Conservation (phyloP, 2,888 invertebrate species). For the Habroteleia sp. region DNA sequence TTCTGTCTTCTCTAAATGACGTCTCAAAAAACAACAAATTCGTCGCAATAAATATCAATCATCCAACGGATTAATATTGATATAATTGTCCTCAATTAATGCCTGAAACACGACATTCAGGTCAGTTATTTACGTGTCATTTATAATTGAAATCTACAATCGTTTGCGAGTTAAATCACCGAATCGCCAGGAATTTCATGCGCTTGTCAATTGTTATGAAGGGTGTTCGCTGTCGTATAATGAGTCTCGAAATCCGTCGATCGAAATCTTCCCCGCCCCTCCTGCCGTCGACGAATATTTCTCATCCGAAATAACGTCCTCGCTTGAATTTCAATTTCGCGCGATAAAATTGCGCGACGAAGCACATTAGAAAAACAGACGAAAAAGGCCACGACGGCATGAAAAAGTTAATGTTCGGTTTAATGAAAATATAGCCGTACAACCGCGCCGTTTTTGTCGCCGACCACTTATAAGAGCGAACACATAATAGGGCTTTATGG, state of each 20-base stretch:
- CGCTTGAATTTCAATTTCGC: slow-evolving; percentile 20
- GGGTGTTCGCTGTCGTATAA: slow-evolving; percentile 41
- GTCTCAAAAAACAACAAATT: slow-evolving; percentile 15
- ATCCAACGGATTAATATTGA: slow-evolving; percentile 5
- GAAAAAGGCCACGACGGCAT: not conserved
- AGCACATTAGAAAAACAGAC: not conserved
- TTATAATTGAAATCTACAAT: slow-evolving; percentile 50
- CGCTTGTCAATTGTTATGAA: slow-evolving; percentile 47
- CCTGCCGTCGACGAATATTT: too few relatives aligned
- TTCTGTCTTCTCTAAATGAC: too few relatives aligned
- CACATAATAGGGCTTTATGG: slow-evolving; percentile 43
- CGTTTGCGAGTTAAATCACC: slow-evolving; percentile 31
- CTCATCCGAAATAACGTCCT: slow-evolving; percentile 1
- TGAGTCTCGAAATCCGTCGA: slow-evolving; percentile 26
- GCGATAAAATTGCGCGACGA: slow-evolving; percentile 10
- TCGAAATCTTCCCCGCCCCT: slow-evolving; percentile 8
- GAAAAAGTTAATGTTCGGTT: slow-evolving; percentile 22
- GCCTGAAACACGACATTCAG: slow-evolving; percentile 17
- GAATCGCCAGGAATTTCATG: slow-evolving; percentile 46
- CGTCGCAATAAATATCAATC: slow-evolving; percentile 29
- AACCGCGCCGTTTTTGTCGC: slow-evolving; percentile 27
- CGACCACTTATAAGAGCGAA: slow-evolving; percentile 47
- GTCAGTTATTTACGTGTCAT: slow-evolving; percentile 49
- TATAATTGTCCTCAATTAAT: slow-evolving; percentile 19
- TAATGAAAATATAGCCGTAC: slow-evolving; percentile 41